phyloP scores from a whole-genome alignment of 2,797 vertebrate species.

The Urosaurus nigricauda region DNA sequence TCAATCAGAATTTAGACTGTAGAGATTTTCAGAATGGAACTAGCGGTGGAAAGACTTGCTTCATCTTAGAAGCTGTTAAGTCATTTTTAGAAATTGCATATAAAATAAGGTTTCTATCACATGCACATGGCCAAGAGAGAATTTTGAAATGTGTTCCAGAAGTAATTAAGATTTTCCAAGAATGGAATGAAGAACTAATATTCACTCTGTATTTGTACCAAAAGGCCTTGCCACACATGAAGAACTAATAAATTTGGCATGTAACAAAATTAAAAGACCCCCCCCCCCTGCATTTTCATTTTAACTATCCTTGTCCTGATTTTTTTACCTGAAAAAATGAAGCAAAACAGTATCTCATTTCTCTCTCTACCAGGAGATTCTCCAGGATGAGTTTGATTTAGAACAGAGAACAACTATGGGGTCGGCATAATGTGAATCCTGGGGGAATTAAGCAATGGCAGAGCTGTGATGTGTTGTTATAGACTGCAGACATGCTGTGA shows the following conservation, averaged over 20 bases:
- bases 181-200: neutral
- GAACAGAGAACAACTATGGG: neutral
- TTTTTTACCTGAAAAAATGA: conserved; percentile 27
- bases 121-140: neutral
- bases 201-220: neutral
- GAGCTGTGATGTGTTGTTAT: neutral
- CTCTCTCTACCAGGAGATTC: neutral
- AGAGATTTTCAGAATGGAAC: neutral
- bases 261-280: conserved; percentile 24
- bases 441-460: neutral
- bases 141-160: neutral
- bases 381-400: neutral
- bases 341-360: neutral
- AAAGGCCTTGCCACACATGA: neutral
- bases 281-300: conserved; percentile 17
- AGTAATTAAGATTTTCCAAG: neutral
- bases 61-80: neutral
- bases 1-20: neutral
- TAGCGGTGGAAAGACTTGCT: neutral
- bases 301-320: conserved; percentile 33
- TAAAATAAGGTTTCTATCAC: neutral
- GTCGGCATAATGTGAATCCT: neutral
- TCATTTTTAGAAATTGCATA: neutral
- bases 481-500: neutral
- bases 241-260: neutral